Evolutionary conservation across 30 jellyfish, hydroid and myxozoan species (phyloP).

Genomic region (Pelagia noctiluca): DNA sequence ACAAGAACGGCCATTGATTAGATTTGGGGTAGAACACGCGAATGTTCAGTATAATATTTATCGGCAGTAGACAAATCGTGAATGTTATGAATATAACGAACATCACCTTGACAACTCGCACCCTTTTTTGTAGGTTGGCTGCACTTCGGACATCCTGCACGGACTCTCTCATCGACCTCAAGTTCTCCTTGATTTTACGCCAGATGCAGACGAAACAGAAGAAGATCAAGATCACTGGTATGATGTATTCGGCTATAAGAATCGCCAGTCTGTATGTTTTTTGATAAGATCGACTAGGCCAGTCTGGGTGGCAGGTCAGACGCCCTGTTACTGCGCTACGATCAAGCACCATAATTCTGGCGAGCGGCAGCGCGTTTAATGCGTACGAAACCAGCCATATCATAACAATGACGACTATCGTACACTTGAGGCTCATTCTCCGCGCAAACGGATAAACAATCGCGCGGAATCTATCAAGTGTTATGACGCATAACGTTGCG

Average conservation of each 20-base stretch:
- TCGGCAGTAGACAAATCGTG: slow-evolving; percentile 90
- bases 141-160: too few species aligned
- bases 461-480: slow-evolving; percentile 93
- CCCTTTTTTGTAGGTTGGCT: slow-evolving; percentile 72
- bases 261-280: too few species aligned
- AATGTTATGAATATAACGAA: slow-evolving; percentile 87
- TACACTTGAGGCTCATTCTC: slow-evolving; percentile 52
- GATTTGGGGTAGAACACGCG: slow-evolving; percentile 56
- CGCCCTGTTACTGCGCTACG: slow-evolving; percentile 58
- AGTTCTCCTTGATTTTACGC: too few species aligned
- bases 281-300: too few species aligned
- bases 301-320: too few species aligned
- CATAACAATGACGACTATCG: slow-evolving; percentile 36
- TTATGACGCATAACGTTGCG: slow-evolving; percentile 75
- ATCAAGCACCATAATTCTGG: slow-evolving; percentile 25
- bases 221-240: too few species aligned
- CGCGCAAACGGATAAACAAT: slow-evolving; percentile 84
- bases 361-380: slow-evolving; percentile 84
- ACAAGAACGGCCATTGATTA: slow-evolving; percentile 49
- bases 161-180: too few species aligned
- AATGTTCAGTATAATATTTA: slow-evolving; percentile 63
- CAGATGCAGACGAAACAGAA: too few species aligned
- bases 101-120: slow-evolving; percentile 80
- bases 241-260: too few species aligned
- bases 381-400: slow-evolving; percentile 84